Evolutionary conservation across 2,113 vertebrate genomes (phyloP), one percentile per base, ranked within the genome.

Genomic region (Psophia crepitans): DNA sequence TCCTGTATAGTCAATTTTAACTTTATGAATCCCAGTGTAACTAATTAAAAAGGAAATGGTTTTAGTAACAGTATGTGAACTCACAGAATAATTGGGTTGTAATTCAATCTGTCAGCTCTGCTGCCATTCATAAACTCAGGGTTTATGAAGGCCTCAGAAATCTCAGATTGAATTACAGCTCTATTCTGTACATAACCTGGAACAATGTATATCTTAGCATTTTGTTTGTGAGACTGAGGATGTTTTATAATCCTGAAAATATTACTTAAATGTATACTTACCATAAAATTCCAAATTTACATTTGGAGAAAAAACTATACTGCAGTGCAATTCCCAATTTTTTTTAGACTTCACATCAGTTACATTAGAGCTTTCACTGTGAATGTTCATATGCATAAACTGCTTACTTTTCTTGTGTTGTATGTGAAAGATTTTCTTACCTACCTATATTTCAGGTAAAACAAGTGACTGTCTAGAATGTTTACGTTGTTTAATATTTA

Each of bases 31-130:
- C 90, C 58, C 66, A 74, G 2, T 61, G 58, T 95, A 91, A 88
- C 58, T 86, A 96, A 96, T 97, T 96, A 95, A 91, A 91, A 76
- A 89, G 70, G 84, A 93, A 88, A 58, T 90, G 49, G 54, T 95
- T 95, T 92, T 90, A 46, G 66, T 81, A 90, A 90, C 70, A 83
- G 8, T 84, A 84, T 58, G 60, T 63, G 84, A 96, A 88, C 66
- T 90, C 61, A 23, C 57, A 43, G 75, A 91, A 65, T 96, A 96
- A 96, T 92, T 92, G 90, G 78, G 37, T 57, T 90, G 63, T 96
- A 93, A 90, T 88, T 97, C 92, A 86, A 1, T 58, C 81, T 94
- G 88, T 86, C 90, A 75, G 43, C 85, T 96, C 79, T 56, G 33
- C 85, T 96, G 90, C 84, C 91, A 94, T 96, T 97, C 93, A 94